Percentiles rank a stretch among this genome's conserved stretches.
Conservation (phyloP, 2,888 invertebrate species). For the Stictocephala bisonia region DNA sequence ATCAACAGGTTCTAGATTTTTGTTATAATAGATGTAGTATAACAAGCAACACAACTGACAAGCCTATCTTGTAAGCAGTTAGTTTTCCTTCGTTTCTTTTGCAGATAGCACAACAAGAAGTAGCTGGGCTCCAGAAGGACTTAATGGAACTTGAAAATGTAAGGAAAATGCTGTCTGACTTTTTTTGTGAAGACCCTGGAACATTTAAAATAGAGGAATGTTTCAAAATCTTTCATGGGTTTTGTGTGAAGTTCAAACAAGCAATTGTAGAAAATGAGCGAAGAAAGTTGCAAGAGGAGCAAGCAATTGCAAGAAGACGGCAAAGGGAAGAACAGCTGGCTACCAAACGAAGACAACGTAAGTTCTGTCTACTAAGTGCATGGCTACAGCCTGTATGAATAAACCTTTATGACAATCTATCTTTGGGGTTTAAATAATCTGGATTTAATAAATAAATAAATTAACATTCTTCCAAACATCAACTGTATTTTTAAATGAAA, state of each 20-base stretch:
- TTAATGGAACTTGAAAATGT: slow-evolving; percentile 86
- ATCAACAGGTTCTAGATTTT: too few relatives aligned
- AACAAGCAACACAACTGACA: too few relatives aligned
- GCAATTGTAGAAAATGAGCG: slow-evolving; percentile 88
- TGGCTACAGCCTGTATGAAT: not conserved
- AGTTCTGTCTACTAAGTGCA: slow-evolving; percentile 56
- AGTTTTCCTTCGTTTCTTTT: slow-evolving; percentile 21
- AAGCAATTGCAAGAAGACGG: slow-evolving; percentile 80
- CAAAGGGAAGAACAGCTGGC: slow-evolving; percentile 80
- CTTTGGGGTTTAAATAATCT: too few relatives aligned
- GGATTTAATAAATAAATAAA: too few relatives aligned
- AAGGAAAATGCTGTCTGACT: slow-evolving; percentile 84
- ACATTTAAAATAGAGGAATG: slow-evolving; percentile 95
- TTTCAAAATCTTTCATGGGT: slow-evolving; percentile 87
- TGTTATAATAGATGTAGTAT: too few relatives aligned
- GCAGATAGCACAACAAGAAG: slow-evolving; percentile 83
- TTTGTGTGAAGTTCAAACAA: slow-evolving; percentile 87
- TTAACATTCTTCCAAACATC: too few relatives aligned
- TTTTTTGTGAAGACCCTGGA: slow-evolving; percentile 93
- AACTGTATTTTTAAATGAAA: too few relatives aligned
- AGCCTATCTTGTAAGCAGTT: not conserved
- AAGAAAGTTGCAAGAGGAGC: slow-evolving; percentile 85
- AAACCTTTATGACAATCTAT: slow-evolving; percentile 7
- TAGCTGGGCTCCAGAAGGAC: slow-evolving; percentile 79
- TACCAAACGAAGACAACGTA: slow-evolving; percentile 72